Evolutionary conservation across 53 echinoderm and acorn worm genomes (phyloP).

Genomic region (Antedon mediterranea): DNA sequence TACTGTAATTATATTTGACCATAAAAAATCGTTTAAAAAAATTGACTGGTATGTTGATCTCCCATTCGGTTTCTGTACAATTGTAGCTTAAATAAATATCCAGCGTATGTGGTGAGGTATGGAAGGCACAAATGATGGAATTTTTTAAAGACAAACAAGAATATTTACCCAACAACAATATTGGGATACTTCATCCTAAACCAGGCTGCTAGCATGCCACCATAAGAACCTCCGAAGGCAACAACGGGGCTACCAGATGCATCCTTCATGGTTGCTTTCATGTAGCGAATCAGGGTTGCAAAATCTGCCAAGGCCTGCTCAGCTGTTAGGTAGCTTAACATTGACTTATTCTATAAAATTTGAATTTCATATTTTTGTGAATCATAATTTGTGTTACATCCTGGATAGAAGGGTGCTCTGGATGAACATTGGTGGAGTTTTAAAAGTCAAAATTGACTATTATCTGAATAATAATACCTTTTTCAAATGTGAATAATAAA

Average conservation of each 20-base stretch:
- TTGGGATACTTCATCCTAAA: slow-evolving; percentile 83
- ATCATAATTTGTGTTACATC: too few species aligned
- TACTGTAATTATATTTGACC: too few species aligned
- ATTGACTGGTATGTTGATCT: too few species aligned
- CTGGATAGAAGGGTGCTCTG: too few species aligned
- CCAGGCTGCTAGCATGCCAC: slow-evolving; percentile 96
- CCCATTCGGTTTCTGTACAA: too few species aligned
- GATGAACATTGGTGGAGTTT: too few species aligned
- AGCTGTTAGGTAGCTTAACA: slow-evolving; percentile 48
- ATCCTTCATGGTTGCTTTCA: slow-evolving; percentile 32
- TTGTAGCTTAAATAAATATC: neutral
- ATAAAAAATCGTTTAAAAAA: too few species aligned
- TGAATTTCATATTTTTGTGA: too few species aligned
- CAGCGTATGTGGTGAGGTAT: neutral
- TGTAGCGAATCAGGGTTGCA: slow-evolving; percentile 37
- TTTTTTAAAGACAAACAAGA: neutral
- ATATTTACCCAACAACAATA: slow-evolving; percentile 55
- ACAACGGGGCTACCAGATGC: slow-evolving; percentile 48
- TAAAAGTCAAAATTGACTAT: too few species aligned
- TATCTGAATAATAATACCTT: too few species aligned
- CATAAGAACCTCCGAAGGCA: slow-evolving; percentile 92
- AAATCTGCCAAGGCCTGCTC: slow-evolving; percentile 90
- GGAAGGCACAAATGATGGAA: neutral
- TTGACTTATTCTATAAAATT: slow-evolving; percentile 22
- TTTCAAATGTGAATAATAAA: too few species aligned